These are phyloP conservation scores for Alsophila aescularia DNA, from an alignment of 2,888 invertebrate species.

Conservation along the genomic window DNA sequence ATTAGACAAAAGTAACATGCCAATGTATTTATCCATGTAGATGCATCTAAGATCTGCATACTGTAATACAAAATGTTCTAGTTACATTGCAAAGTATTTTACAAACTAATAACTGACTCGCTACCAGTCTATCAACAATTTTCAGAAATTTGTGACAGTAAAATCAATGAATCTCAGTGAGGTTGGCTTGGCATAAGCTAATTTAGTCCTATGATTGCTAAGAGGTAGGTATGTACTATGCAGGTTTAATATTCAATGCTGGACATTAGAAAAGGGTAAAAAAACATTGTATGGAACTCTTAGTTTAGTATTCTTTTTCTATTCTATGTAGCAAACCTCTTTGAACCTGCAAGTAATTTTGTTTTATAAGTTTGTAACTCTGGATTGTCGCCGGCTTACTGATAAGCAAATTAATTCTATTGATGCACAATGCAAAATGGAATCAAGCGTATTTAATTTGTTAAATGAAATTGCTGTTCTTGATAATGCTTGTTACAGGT, in stretches of 20 bases:
- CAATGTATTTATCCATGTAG: too few species aligned
- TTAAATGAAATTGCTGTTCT: background rate
- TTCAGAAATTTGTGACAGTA: background rate
- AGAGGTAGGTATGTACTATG: conserved; percentile 22
- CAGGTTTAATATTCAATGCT: conserved; percentile 33
- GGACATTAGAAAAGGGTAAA: conserved; percentile 27
- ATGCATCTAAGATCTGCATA: background rate
- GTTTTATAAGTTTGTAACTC: conserved; percentile 31
- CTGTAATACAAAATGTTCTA: too few species aligned
- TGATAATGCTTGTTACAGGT: background rate
- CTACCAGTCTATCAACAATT: background rate
- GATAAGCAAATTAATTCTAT: conserved; percentile 55
- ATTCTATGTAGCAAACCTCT: conserved; percentile 11
- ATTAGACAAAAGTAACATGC: too few species aligned
- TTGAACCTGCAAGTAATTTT: conserved; percentile 20
- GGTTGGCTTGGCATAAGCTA: conserved; percentile 16
- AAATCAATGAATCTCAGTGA: conserved; percentile 13
- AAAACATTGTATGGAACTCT: conserved; percentile 17
- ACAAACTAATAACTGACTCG: background rate
- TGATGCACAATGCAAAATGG: conserved; percentile 40
- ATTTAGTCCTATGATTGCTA: background rate
- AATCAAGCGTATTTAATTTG: background rate
- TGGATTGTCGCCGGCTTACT: conserved; percentile 41
- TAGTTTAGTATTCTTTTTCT: conserved; percentile 17
- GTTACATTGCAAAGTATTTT: background rate